phyloP scores from a whole-genome alignment of 2,888 invertebrate genomes.

The Eristalinus sepulchralis region DNA sequence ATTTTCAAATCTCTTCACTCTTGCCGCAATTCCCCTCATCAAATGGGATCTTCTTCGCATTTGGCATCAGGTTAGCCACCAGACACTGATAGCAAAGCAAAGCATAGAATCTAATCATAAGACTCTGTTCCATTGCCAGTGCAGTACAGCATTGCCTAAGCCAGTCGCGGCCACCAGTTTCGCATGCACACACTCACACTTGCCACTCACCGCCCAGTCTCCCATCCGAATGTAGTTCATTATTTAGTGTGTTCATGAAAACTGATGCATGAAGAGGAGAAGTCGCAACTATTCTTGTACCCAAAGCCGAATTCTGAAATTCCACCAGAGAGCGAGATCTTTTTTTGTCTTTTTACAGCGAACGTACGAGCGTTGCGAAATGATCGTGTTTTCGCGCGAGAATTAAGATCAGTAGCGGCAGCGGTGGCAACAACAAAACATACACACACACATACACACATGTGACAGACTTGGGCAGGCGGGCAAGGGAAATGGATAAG shows the following conservation, averaged over 20 bases:
- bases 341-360: slow-evolving; percentile 62
- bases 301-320: slow-evolving; percentile 71
- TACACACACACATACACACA: too few relatives aligned
- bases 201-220: not conserved
- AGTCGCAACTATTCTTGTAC: slow-evolving; percentile 71
- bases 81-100: not conserved
- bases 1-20: not conserved
- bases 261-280: slow-evolving; percentile 71
- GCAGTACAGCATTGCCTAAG: not conserved
- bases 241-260: slow-evolving; percentile 70
- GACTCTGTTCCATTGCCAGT: not conserved
- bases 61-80: not conserved
- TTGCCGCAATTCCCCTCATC: not conserved
- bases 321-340: slow-evolving; percentile 60
- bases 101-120: not conserved
- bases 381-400: slow-evolving; percentile 38
- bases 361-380: slow-evolving; percentile 34
- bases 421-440: not conserved
- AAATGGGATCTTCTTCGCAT: not conserved
- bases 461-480: slow-evolving; percentile 3
- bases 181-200: slow-evolving; percentile 6
- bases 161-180: not conserved
- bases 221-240: slow-evolving; percentile 59
- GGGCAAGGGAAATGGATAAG: slow-evolving; percentile 58
- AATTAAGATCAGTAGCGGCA: slow-evolving; percentile 40